phyloP scores from a whole-genome alignment of 2,113 vertebrate species.

The Falco punctatus region DNA sequence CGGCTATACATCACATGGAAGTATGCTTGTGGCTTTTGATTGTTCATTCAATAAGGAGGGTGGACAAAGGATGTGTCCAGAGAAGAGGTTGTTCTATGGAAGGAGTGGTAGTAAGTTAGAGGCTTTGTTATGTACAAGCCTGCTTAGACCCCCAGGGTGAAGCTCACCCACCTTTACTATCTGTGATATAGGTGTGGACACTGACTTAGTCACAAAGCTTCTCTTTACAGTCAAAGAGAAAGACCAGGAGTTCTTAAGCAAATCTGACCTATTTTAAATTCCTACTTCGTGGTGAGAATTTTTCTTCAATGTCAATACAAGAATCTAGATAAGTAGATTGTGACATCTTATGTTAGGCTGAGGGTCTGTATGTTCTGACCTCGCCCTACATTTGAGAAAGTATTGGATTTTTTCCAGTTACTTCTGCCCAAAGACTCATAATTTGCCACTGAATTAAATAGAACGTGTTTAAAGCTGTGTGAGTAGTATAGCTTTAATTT shows the following conservation, averaged over 20 bases:
- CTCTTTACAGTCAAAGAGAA: neutral
- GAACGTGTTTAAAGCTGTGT: neutral
- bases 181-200: accelerated
- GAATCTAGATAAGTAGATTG: neutral
- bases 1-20: neutral
- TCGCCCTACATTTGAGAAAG: neutral
- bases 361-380: neutral
- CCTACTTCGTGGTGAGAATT: neutral
- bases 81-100: neutral
- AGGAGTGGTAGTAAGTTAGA: neutral
- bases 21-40: neutral
- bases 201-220: neutral
- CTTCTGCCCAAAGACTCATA: neutral
- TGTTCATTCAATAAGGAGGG: neutral
- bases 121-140: neutral
- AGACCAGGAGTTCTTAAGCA: accelerated
- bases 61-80: neutral
- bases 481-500: neutral
- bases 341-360: neutral
- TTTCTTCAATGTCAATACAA: neutral
- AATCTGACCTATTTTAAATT: neutral
- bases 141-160: accelerated
- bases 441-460: neutral
- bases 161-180: accelerated
- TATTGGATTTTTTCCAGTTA: neutral